Conservation (phyloP, 1,140 invertebrate genomes). For the Pseudomyrmex pallidus region DNA sequence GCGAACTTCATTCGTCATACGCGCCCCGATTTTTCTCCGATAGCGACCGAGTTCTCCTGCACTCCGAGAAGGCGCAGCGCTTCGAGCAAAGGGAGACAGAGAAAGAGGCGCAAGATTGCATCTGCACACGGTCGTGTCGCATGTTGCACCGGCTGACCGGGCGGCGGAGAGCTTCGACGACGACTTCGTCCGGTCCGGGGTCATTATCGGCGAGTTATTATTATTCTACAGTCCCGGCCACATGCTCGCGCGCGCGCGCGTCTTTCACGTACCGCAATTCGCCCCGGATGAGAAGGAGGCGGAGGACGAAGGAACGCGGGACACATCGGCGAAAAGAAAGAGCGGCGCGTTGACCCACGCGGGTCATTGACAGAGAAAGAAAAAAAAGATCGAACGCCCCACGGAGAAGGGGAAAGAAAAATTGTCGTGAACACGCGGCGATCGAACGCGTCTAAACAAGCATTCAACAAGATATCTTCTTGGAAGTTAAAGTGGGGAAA, state of each 20-base stretch:
- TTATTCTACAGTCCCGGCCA: constrained; percentile 56
- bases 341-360: constrained; percentile 54
- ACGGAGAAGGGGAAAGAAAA: constrained; percentile 13
- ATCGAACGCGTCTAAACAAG: constrained; percentile 25
- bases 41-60: constrained; percentile 33
- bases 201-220: constrained; percentile 64
- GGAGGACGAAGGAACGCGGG: constrained; percentile 48
- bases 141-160: constrained; percentile 46
- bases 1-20: constrained; percentile 60
- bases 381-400: constrained; percentile 39
- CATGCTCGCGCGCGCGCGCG: constrained; percentile 48
- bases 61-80: constrained; percentile 43
- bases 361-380: constrained; percentile 57
- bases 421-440: constrained; percentile 26
- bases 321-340: constrained; percentile 58
- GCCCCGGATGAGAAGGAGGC: constrained; percentile 53
- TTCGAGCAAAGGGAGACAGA: background rate
- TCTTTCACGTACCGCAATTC: constrained; percentile 61
- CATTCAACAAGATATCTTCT: constrained; percentile 21
- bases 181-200: constrained; percentile 37
- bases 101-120: constrained; percentile 51
- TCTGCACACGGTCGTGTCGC: constrained; percentile 55
- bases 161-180: constrained; percentile 28
- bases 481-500: too few relatives aligned
- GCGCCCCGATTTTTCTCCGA: constrained; percentile 59